Evolutionary conservation across 2,113 vertebrate species (phyloP), one percentile per base, ranked within the genome.

Genomic region (Amphiprion percula): DNA sequence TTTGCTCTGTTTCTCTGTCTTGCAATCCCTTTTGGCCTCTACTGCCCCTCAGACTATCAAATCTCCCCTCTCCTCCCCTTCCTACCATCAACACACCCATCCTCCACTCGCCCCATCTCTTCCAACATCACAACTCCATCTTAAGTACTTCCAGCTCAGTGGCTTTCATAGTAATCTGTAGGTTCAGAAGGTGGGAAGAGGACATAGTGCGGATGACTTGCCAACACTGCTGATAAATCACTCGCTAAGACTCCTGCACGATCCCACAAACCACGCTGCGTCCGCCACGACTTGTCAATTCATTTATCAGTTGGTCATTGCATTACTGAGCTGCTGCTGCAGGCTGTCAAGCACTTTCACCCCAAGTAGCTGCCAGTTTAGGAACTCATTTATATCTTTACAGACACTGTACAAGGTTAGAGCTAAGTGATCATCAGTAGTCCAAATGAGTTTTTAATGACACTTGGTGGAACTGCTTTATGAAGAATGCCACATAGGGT

Each of bases 401-500:
- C 33, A 55, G 24, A 61, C 65, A 67, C 21, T 55, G 67, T 66
- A 79, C 72, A 65, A 68, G 54, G 56, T 82, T 76, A 76, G 65
- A 74, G 77, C 28, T 64, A 58, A 63, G 28, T 33, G 28, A 55
- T 64, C 74, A 59, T 78, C 72, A 79, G 19, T 23, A n/a, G 54
- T 21, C 60, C 21, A 66, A 79, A 85, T 79, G 14, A 61, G 46
- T 30, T 89, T 89, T 89, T 88, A 87, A 88, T 85, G 71, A 46
- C 41, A 26, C 33, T 54, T 44, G 49, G 50, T 65, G 37, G 41
- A 74, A 65, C 55, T 17, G 53, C 77, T 74, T 65, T 67, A 28
- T 76, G 46, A 68, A 59, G 16, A 76, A n/a, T 52, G 8, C 62
- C 24, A 54, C 60, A 26, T 68, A 63, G 7, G 53, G 10, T 24